Conservation (phyloP, 2,888 invertebrate species). For the Candidula unifasciata region DNA sequence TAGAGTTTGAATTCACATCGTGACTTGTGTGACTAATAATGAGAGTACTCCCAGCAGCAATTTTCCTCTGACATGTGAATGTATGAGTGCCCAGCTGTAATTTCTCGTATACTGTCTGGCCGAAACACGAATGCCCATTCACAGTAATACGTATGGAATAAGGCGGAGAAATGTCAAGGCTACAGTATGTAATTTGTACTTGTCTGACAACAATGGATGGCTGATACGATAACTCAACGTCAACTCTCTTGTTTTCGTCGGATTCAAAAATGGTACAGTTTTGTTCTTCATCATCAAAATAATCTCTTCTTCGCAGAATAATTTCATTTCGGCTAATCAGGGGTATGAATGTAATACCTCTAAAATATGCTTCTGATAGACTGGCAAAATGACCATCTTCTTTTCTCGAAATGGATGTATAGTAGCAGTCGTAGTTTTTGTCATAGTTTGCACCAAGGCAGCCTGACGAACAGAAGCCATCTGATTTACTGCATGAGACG, state of each 20-base stretch:
- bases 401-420: background rate
- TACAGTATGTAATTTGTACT: constrained; percentile 27
- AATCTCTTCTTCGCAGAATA: background rate
- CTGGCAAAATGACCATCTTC: background rate
- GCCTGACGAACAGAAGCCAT: constrained; percentile 18
- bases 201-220: background rate
- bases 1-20: background rate
- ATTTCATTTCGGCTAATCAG: background rate
- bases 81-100: background rate
- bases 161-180: constrained; percentile 16
- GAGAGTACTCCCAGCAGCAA: background rate
- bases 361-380: background rate
- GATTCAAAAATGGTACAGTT: constrained; percentile 3
- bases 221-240: background rate
- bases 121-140: constrained; percentile 30
- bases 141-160: constrained; percentile 31
- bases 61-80: constrained; percentile 20
- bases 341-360: background rate
- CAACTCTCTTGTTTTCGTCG: background rate
- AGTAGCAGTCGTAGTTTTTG: background rate
- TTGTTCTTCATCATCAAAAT: too few relatives aligned
- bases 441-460: background rate
- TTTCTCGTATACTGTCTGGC: background rate
- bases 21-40: constrained; percentile 22
- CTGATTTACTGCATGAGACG: background rate